Percentiles rank a stretch among this genome's conserved stretches.
Evolutionary conservation across 1,140 invertebrate genomes (phyloP).

Genomic region (Nebria ingens): DNA sequence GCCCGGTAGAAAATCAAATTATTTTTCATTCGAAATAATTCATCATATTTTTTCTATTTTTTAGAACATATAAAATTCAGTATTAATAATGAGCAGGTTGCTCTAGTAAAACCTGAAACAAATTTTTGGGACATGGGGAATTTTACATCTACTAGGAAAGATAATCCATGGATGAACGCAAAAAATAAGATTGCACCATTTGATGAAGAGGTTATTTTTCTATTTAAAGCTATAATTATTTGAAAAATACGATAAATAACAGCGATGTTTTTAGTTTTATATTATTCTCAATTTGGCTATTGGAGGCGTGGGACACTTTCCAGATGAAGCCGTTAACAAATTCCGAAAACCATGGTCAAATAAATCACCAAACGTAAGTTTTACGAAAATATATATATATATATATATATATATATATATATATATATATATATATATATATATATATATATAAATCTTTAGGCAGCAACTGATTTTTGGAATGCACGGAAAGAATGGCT

Average conservation of each 20-base stretch:
- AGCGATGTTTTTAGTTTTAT: conserved; percentile 39
- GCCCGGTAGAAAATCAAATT: conserved; percentile 21
- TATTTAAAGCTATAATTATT: too few species aligned
- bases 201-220: conserved; percentile 28
- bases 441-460: conserved; percentile 10
- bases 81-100: conserved; percentile 23
- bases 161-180: conserved; percentile 27
- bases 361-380: conserved; percentile 20
- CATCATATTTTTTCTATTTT: conserved; percentile 9
- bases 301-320: conserved; percentile 39
- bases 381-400: background rate
- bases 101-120: conserved; percentile 20
- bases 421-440: conserved; percentile 13
- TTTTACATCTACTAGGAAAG: conserved; percentile 19
- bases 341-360: conserved; percentile 39
- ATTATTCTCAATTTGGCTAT: conserved; percentile 41
- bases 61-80: conserved; percentile 17
- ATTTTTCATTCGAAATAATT: background rate
- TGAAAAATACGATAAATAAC: too few species aligned
- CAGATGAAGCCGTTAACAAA: conserved; percentile 31
- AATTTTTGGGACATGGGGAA: conserved; percentile 32
- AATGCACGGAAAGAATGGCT: conserved; percentile 35
- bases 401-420: background rate
- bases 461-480: conserved; percentile 38
- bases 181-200: conserved; percentile 39